phyloP scores from a whole-genome alignment of 2,113 vertebrate species.

The Nestor notabilis region DNA sequence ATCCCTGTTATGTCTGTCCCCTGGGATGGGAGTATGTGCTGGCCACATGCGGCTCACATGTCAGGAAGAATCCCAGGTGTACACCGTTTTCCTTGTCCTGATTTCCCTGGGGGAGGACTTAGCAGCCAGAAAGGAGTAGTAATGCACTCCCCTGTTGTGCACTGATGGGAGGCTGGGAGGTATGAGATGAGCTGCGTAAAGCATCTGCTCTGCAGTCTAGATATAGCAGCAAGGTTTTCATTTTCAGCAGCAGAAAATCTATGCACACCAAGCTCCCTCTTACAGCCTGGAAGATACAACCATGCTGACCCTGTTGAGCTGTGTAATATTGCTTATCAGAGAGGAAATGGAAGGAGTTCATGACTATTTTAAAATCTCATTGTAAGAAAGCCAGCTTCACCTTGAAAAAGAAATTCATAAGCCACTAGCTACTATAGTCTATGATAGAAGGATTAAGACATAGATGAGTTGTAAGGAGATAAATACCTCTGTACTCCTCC shows the following conservation, averaged over 20 bases:
- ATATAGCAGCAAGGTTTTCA: neutral
- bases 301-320: neutral
- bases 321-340: neutral
- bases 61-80: neutral
- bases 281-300: neutral
- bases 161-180: rapidly evolving
- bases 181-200: neutral
- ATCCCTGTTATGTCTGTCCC: neutral
- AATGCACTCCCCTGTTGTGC: neutral
- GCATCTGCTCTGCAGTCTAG: neutral
- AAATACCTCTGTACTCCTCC: neutral
- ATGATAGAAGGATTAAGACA: neutral
- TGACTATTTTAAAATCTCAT: constrained; percentile 8
- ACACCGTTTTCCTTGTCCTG: neutral
- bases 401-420: neutral
- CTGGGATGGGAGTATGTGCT: neutral
- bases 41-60: neutral
- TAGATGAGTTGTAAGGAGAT: neutral
- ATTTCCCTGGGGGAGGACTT: neutral
- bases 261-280: neutral
- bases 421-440: neutral
- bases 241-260: neutral
- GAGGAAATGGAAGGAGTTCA: constrained; percentile 2
- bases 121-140: neutral
- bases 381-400: constrained; percentile 4